Evolutionary conservation across 2,797 vertebrate genomes (phyloP).

Genomic region (Crocodylus rhombifer): DNA sequence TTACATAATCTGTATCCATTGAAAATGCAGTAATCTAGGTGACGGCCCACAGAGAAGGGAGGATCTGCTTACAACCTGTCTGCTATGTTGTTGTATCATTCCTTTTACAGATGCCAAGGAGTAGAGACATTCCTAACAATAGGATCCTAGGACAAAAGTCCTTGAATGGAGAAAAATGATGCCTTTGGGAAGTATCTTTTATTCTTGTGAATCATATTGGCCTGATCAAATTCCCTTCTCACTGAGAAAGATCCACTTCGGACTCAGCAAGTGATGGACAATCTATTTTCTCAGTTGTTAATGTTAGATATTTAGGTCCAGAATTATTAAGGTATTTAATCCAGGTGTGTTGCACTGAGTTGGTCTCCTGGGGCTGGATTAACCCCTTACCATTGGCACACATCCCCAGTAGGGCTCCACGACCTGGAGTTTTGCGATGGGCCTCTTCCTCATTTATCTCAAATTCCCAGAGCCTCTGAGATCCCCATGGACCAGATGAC

Average conservation of each 20-base stretch:
- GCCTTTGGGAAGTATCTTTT: neutral
- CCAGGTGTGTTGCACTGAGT: too few relatives aligned
- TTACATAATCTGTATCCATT: neutral
- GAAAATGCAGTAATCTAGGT: too few relatives aligned
- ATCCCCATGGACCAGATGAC: too few relatives aligned
- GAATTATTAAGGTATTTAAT: too few relatives aligned
- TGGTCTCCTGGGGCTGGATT: too few relatives aligned
- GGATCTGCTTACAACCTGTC: neutral
- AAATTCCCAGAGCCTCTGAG: too few relatives aligned
- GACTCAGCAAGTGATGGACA: rapidly evolving
- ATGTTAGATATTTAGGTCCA: neutral
- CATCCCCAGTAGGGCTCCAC: too few relatives aligned
- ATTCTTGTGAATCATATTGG: neutral
- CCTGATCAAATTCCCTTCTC: neutral
- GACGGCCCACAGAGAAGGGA: neutral
- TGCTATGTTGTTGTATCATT: neutral
- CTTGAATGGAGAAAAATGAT: neutral
- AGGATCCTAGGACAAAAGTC: neutral
- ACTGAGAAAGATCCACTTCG: neutral
- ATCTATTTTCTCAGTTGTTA: neutral
- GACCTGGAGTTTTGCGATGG: too few relatives aligned
- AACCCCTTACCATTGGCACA: too few relatives aligned
- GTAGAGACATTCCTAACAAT: too few relatives aligned
- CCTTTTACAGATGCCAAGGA: neutral
- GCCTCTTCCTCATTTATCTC: too few relatives aligned